Evolutionary conservation across 2,113 vertebrate species (phyloP).

Genomic region (Camelus dromedarius): DNA sequence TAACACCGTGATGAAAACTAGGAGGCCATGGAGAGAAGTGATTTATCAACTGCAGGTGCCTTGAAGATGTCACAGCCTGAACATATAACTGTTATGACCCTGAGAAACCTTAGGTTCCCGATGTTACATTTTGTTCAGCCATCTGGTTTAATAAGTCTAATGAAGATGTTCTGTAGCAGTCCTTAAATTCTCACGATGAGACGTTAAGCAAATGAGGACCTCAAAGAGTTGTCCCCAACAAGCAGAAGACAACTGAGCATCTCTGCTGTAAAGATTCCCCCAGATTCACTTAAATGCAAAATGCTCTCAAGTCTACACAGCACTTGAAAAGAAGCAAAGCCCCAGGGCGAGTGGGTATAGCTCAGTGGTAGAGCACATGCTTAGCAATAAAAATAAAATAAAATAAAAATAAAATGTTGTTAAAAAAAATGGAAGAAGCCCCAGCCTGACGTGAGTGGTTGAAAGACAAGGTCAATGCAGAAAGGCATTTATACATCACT

Average conservation of each 20-base stretch:
- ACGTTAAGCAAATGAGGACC: slow-evolving; percentile 14
- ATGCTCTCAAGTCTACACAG: not conserved
- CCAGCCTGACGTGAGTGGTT: not conserved
- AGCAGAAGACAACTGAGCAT: not conserved
- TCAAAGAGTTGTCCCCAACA: not conserved
- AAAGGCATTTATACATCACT: not conserved
- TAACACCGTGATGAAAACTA: not conserved
- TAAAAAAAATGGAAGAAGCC: not conserved
- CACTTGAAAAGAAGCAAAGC: not conserved
- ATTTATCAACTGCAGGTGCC: not conserved
- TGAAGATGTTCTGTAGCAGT: not conserved
- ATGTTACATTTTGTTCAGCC: not conserved
- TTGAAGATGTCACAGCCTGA: not conserved
- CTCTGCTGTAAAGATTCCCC: not conserved
- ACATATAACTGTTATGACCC: not conserved
- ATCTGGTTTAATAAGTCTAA: not conserved
- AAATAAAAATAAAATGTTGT: too few species aligned
- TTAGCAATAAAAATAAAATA: too few species aligned
- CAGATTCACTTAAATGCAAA: not conserved
- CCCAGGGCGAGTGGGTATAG: too few species aligned
- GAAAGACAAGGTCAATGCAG: not conserved
- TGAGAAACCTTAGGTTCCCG: not conserved
- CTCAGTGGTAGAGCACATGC: too few species aligned
- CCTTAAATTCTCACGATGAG: not conserved
- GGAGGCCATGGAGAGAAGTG: not conserved